Evolutionary conservation across 2,888 invertebrate species (phyloP), one percentile per base, ranked within the genome.

Genomic region (Aquatica leii): DNA sequence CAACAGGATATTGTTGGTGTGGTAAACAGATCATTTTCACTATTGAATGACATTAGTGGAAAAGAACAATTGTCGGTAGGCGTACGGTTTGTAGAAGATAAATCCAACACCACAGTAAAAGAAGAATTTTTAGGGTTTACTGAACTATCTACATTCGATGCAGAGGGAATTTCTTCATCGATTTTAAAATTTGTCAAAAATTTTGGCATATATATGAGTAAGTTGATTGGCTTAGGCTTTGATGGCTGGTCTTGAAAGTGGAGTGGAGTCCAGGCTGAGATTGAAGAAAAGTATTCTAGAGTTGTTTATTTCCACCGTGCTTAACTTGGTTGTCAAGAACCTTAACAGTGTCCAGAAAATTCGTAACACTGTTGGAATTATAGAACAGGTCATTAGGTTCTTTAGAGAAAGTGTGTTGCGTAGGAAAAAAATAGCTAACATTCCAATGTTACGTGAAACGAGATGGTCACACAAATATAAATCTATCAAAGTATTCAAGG

Each of bases 361-460:
- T 4, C 40, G 40, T 12, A 18, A 46, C 40, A n/a, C n/a, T 40
- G 40, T 40, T 40, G 40, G 40, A 4, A 40, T 12, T 11, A 40
- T 40, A 4, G 12, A 40, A 40, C 40, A 40, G 12, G 40, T 43
- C 5, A 43, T 43, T 9, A 43, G 9, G 15, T 43, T 43, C 15
- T 43, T 43, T 15, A 40, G 40, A 40, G 5, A 40, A 40, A 40
- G 40, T 40, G 40, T 40, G 12, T 40, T 40, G 12, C 40, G 40
- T 4, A 40, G 40, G 12, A 40, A 40, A 40, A 8, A n/a, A 3
- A 40, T 40, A 40, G n/a, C 40, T 40, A 40, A 40, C 14, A 40
- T 40, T 40, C 40, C 40, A n/a, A 4, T 40, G 12, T 40, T 40
- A 8, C 12, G 40, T 12, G 40, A 40, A 40, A 40, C 40, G 6